Conservation (phyloP, 2,797 vertebrate species). For the Tenualosa ilisha region DNA sequence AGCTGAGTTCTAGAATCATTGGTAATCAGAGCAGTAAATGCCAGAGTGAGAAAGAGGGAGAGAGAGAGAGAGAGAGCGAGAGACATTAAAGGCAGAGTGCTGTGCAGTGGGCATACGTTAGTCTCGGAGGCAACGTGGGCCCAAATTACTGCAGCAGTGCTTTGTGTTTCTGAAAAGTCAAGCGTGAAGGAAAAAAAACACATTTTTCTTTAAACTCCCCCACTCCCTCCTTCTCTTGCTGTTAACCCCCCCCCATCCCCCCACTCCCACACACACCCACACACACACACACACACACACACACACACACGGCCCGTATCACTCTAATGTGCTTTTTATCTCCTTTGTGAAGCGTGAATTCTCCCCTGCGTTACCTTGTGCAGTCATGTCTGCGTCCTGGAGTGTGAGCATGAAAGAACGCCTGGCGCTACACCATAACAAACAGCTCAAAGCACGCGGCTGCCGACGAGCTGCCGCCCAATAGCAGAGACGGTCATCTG, state of each 20-base stretch:
- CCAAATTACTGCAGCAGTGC: neutral
- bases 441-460: neutral
- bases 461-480: too few species aligned
- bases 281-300: too few species aligned
- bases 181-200: neutral
- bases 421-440: neutral
- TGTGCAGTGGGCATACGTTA: neutral
- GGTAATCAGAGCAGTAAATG: neutral
- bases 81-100: neutral
- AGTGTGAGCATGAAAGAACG: neutral
- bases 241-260: neutral
- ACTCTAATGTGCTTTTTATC: constrained; percentile 1
- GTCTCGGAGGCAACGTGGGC: neutral
- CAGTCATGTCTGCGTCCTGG: neutral
- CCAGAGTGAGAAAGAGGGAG: neutral
- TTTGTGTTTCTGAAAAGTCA: constrained; percentile 2
- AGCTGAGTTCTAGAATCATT: neutral
- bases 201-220: neutral
- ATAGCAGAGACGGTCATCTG: neutral
- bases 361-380: neutral
- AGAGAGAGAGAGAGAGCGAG: neutral
- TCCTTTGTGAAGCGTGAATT: neutral
- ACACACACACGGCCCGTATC: neutral
- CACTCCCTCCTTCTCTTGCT: neutral
- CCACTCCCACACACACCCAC: neutral